A percentile compares a stretch with the other conserved stretches of the same genome.
Evolutionary conservation across 2,113 vertebrate species (phyloP).

Genomic region (Strix uralensis): DNA sequence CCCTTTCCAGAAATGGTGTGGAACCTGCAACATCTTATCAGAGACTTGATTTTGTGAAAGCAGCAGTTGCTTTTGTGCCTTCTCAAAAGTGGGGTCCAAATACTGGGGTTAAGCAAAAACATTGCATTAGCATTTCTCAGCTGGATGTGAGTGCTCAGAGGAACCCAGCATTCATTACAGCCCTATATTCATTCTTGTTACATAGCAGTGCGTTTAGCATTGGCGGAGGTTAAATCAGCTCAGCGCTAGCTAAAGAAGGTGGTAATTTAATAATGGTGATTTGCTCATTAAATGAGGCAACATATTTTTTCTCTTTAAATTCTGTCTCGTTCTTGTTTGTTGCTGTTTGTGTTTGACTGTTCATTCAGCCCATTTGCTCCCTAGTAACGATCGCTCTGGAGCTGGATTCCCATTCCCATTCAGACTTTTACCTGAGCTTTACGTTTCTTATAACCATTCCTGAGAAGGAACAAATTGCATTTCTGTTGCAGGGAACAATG

Average conservation of each 20-base stretch:
- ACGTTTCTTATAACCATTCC: not conserved
- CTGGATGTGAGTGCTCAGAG: not conserved
- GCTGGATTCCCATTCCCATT: not conserved
- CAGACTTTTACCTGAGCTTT: not conserved
- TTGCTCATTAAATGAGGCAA: not conserved
- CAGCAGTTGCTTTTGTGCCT: not conserved
- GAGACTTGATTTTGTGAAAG: not conserved
- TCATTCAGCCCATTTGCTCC: not conserved
- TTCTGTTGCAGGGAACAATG: not conserved
- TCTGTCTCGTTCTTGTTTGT: not conserved
- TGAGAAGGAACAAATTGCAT: not conserved
- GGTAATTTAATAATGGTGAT: not conserved
- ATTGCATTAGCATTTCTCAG: not conserved
- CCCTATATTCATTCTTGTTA: not conserved
- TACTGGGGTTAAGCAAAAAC: not conserved
- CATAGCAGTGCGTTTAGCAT: not conserved
- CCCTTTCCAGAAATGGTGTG: not conserved
- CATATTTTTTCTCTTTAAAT: not conserved
- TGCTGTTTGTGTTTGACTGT: not conserved
- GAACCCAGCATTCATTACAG: not conserved
- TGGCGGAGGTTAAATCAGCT: not conserved
- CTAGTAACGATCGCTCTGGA: not conserved
- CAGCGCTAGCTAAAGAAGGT: not conserved
- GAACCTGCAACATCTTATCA: slow-evolving; percentile 18
- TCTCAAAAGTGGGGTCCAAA: not conserved